Percentiles rank a stretch among this genome's conserved stretches.
These are phyloP conservation scores for Drosophila prolongata DNA, from an alignment of 2,888 invertebrate genomes.

Conservation along the genomic window DNA sequence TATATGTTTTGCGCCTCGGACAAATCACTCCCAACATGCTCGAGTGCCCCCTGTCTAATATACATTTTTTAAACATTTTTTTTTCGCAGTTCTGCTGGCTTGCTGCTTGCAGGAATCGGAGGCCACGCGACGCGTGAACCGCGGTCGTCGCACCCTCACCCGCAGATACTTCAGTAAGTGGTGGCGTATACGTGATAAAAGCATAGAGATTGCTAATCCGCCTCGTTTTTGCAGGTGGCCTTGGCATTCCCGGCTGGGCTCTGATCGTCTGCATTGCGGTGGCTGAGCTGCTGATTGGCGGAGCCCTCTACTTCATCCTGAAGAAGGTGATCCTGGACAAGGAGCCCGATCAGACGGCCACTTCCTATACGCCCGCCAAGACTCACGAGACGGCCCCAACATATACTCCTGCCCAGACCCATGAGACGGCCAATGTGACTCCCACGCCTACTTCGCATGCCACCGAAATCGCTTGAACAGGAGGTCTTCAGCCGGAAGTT, in stretches of 20 bases:
- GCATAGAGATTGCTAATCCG: background rate
- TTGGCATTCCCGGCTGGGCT: conserved; percentile 91
- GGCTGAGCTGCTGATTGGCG: conserved; percentile 89
- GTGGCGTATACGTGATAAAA: conserved; percentile 9
- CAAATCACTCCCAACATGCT: conserved; percentile 28
- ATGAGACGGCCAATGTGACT: conserved; percentile 38
- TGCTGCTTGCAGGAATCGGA: conserved; percentile 89
- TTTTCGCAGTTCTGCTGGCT: conserved; percentile 87
- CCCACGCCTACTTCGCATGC: conserved; percentile 56
- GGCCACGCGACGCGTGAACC: conserved; percentile 91
- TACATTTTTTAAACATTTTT: conserved; percentile 8
- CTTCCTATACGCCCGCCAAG: conserved; percentile 82
- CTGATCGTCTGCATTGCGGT: conserved; percentile 89
- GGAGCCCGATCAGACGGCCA: conserved; percentile 78
- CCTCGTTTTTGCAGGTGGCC: conserved; percentile 85
- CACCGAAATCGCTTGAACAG: conserved; percentile 51
- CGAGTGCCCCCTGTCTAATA: conserved; percentile 28
- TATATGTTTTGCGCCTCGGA: conserved; percentile 21
- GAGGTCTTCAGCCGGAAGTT: conserved; percentile 27
- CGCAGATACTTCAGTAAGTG: conserved; percentile 92
- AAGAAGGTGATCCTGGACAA: conserved; percentile 88
- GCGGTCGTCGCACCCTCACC: conserved; percentile 91
- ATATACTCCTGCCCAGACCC: conserved; percentile 53
- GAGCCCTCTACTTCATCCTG: conserved; percentile 88
- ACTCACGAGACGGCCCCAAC: conserved; percentile 60